Percentiles rank a stretch among this genome's conserved stretches.
Conservation (phyloP, 2,888 invertebrate species). For the Clanis bilineata region DNA sequence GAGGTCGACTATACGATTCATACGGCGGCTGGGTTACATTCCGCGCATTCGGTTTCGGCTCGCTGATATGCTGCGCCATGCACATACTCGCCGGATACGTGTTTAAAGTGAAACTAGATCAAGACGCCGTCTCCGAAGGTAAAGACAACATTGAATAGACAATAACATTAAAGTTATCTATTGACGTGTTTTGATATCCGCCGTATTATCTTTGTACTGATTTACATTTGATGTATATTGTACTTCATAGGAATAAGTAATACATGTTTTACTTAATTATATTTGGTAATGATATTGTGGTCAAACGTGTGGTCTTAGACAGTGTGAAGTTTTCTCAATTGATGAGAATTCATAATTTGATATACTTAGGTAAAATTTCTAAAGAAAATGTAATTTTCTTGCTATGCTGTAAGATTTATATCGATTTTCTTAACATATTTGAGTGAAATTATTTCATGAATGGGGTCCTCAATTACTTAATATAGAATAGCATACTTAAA, state of each 20-base stretch:
- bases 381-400: constrained; percentile 14
- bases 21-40: constrained; percentile 87
- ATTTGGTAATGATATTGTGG: neutral
- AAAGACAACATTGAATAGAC: constrained; percentile 37
- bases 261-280: constrained; percentile 6
- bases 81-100: constrained; percentile 80
- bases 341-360: neutral
- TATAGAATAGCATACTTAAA: neutral
- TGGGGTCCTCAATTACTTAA: neutral
- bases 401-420: neutral
- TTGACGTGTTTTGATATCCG: neutral
- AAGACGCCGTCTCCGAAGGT: constrained; percentile 53
- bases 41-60: constrained; percentile 86
- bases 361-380: neutral
- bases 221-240: constrained; percentile 17
- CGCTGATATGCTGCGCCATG: constrained; percentile 82
- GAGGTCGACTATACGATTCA: constrained; percentile 85
- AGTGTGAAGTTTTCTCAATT: constrained; percentile 1
- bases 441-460: neutral
- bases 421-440: neutral
- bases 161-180: neutral
- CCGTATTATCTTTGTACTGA: constrained; percentile 17
- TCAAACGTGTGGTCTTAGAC: constrained; percentile 10
- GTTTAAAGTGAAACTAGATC: constrained; percentile 43
- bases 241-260: constrained; percentile 6